These are phyloP conservation scores for Tipula vernalis DNA, from an alignment of 2,888 invertebrate genomes.

Conservation along the genomic window DNA sequence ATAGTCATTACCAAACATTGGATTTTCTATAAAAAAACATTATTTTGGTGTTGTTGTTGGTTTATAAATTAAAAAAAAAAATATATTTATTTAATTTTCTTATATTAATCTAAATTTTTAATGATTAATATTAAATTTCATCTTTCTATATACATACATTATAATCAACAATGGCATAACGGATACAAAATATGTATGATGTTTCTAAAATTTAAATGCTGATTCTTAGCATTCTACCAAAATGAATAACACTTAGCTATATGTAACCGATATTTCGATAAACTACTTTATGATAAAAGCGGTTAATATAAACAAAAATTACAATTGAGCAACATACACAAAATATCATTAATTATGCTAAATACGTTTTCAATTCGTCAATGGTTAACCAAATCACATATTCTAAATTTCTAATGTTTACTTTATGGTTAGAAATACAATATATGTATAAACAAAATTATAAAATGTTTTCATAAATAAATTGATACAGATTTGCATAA, in stretches of 20 bases:
- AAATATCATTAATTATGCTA: no score
- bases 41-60: neutral
- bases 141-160: neutral
- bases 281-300: no score
- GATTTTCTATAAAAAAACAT: slow-evolving; percentile 45
- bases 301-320: no score
- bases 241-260: neutral
- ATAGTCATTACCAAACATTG: slow-evolving; percentile 65
- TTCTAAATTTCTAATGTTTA: no score
- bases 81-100: neutral
- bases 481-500: no score
- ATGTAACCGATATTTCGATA: neutral
- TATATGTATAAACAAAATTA: no score
- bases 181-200: neutral
- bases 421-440: no score
- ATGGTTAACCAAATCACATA: no score
- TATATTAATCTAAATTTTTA: neutral
- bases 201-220: neutral
- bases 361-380: no score
- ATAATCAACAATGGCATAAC: neutral
- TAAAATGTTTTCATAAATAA: no score
- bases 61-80: neutral
- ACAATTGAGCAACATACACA: no score
- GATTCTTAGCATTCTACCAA: neutral
- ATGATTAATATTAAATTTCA: neutral